Evolutionary conservation across 2,888 invertebrate genomes (phyloP).

Genomic region (Boloria euphrosyne): DNA sequence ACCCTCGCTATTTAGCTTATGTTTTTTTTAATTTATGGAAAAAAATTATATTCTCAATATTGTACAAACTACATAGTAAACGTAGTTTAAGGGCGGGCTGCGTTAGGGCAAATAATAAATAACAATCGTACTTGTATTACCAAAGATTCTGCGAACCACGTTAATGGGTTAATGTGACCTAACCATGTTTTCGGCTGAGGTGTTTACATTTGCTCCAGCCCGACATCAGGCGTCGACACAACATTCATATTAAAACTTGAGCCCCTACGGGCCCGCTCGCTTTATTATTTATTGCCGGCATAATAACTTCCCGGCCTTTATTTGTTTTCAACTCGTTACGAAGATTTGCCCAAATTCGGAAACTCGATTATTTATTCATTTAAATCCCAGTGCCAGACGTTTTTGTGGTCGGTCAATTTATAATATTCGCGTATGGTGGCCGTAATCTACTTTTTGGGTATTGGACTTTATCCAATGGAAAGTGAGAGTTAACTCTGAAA

Average conservation of each 20-base stretch:
- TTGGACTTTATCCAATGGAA: slow-evolving; percentile 11
- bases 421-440: slow-evolving; percentile 27
- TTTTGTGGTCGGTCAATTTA: slow-evolving; percentile 34
- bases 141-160: background rate
- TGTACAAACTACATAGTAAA: no score
- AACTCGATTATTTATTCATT: slow-evolving; percentile 78
- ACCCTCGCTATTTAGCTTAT: no score
- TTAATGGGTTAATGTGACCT: slow-evolving; percentile 2
- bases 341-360: slow-evolving; percentile 75
- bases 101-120: background rate
- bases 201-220: slow-evolving; percentile 24
- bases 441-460: slow-evolving; percentile 30
- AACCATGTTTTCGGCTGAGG: slow-evolving; percentile 25
- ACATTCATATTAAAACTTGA: slow-evolving; percentile 60
- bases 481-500: slow-evolving; percentile 5
- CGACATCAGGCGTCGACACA: slow-evolving; percentile 32
- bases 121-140: background rate
- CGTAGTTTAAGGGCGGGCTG: no score
- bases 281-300: slow-evolving; percentile 78
- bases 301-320: slow-evolving; percentile 71
- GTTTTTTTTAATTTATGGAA: no score
- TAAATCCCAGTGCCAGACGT: slow-evolving; percentile 44
- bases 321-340: slow-evolving; percentile 78
- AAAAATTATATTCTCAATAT: no score
- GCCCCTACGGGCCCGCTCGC: slow-evolving; percentile 56